phyloP scores from a whole-genome alignment of 2,888 invertebrate genomes.

The Lithophane ornitopus region DNA sequence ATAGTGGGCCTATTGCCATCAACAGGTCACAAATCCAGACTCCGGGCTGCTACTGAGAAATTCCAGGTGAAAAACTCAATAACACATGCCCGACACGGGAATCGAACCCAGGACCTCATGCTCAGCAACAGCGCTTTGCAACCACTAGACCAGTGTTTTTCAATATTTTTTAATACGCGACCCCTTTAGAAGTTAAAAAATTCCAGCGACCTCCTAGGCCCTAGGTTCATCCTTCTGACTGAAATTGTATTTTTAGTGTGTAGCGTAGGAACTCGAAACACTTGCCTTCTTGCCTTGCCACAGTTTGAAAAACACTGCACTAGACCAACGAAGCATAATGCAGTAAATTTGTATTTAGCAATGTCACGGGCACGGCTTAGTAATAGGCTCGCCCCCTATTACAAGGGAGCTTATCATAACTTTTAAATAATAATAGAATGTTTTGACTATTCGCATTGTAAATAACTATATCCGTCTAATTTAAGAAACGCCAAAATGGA shows the following conservation, averaged over 20 bases:
- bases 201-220: too few relatives aligned
- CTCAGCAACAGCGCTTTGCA: background rate
- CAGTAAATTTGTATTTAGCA: background rate
- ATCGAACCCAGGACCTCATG: background rate
- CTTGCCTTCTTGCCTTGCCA: too few relatives aligned
- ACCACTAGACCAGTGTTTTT: background rate
- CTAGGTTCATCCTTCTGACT: too few relatives aligned
- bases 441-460: background rate
- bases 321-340: too few relatives aligned
- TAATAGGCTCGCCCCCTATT: background rate
- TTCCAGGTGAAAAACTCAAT: background rate
- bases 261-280: too few relatives aligned
- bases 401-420: background rate
- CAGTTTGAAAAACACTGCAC: too few relatives aligned
- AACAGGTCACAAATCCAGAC: background rate
- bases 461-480: constrained; percentile 26
- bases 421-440: background rate
- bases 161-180: too few relatives aligned
- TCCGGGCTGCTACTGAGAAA: background rate
- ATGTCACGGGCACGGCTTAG: background rate
- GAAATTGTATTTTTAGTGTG: too few relatives aligned
- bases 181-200: too few relatives aligned
- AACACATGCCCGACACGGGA: background rate
- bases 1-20: background rate
- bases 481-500: constrained; percentile 43